Evolutionary conservation across 2,888 invertebrate species (phyloP), one percentile per base, ranked within the genome.

Genomic region (Agrotis segetum): DNA sequence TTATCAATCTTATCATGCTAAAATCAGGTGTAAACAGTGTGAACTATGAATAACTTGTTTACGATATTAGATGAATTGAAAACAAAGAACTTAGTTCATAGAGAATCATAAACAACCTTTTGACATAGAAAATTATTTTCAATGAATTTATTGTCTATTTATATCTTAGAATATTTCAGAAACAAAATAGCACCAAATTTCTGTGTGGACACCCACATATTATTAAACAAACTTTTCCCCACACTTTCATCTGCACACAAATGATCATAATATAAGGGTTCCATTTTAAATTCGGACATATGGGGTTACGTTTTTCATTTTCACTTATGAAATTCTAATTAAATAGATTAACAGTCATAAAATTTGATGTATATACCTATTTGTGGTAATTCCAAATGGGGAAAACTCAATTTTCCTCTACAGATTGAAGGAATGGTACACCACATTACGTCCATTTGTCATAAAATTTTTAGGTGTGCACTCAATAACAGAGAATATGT

Each of bases 21-120:
- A 62, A 40, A 24, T 52, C 47, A 49, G 46, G 24, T 66, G 34
- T 34, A 53, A 55, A 50, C 61, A 61, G 19, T 21, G 19, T 29
- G 9, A 16, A 24, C 14, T 55, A 50, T 61, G 24, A 34, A 52
- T 49, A 65, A 14, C 4, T 49, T 65, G 53, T 65, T 73, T 50
- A 60, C 55, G 60, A 46, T 16, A 55, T 21, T 19, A 73, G 44
- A 49, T 61, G 1, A 65, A 65, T 49, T 55, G 16, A 24, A 71
- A 66, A 61, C 29, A 50, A 63, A 55, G 19, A 40, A n/a, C 56
- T 19, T 34, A 50, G 46, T 19, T 29, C 34, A 46, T 14, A 52
- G 44, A 46, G 47, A 65, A 47, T 29, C 21, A 49, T 49, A 53
- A 60, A 58, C n/a, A 72, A 50, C n/a, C 17, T 9, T 52, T 21